phyloP scores from a whole-genome alignment of 2,888 invertebrate genomes.

The Eupithecia subumbrata region DNA sequence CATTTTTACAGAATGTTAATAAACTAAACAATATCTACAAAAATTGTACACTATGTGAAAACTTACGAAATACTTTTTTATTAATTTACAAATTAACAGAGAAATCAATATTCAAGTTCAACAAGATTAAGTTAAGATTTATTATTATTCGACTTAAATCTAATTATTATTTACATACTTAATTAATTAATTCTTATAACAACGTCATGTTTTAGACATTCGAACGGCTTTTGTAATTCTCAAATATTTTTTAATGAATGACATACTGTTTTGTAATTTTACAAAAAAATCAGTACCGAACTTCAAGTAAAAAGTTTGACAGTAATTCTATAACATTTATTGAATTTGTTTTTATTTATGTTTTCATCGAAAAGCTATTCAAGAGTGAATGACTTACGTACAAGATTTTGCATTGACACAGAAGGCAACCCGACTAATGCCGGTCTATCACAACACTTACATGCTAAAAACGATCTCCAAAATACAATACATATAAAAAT shows the following conservation, averaged over 20 bases:
- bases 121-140: slow-evolving; percentile 81
- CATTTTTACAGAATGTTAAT: slow-evolving; percentile 85
- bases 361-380: slow-evolving; percentile 33
- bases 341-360: slow-evolving; percentile 1
- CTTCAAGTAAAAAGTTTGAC: not conserved
- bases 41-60: slow-evolving; percentile 84
- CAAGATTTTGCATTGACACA: slow-evolving; percentile 59
- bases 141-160: slow-evolving; percentile 67
- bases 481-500: slow-evolving; percentile 53
- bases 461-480: slow-evolving; percentile 56
- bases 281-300: not conserved
- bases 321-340: not conserved
- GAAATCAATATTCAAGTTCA: slow-evolving; percentile 80
- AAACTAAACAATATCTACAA: slow-evolving; percentile 82
- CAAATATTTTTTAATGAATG: slow-evolving; percentile 21
- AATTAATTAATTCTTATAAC: slow-evolving; percentile 57
- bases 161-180: slow-evolving; percentile 74
- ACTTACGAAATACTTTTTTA: slow-evolving; percentile 73
- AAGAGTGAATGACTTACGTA: slow-evolving; percentile 40
- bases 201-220: slow-evolving; percentile 73
- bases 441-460: slow-evolving; percentile 71
- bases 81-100: slow-evolving; percentile 81
- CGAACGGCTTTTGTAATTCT: slow-evolving; percentile 37
- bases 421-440: slow-evolving; percentile 63
- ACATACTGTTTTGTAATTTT: slow-evolving; percentile 1